Evolutionary conservation across 2,888 invertebrate genomes (phyloP), one percentile per base, ranked within the genome.

Genomic region (Trachelus troglodyta): DNA sequence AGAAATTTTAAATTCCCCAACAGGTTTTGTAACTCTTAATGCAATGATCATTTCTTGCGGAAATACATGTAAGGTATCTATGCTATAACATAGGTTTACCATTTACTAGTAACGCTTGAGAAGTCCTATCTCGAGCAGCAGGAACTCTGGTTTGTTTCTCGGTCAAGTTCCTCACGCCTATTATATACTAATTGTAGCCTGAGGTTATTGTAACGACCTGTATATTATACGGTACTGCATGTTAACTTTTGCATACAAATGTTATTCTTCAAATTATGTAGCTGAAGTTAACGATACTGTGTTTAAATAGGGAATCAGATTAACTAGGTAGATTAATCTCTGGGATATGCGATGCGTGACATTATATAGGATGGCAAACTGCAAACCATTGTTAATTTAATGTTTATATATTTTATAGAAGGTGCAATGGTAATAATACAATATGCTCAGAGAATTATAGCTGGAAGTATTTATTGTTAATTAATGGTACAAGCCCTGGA

Each of bases 401-500:
- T 69, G 34, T 15, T 75, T n/a, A 34, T 34, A 34, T 23, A n/a
- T 34, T 69, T 69, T 69, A n/a, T 56, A 56, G 34, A 23, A 4
- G 12, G 30, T 71, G 71, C 31, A 71, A 71, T 71, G 71, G 4
- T 33, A 31, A 30, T 33, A 71, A 71, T 30, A 71, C 30, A 30
- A 9, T 23, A 34, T 35, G 34, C 34, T 68, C 76, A 71, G 34
- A 76, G 23, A 75, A 9, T 75, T 75, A 56, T 78, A 73, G 33
- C 30, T 68, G 1, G 76, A 76, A 69, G 37, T 23, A 56, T 78
- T 68, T 37, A 15, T 73, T 87, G 56, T 37, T 83, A 9, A 85
- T 89, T 76, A 89, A 89, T 69, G 88, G 88, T 6, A 81, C 74
- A 74, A 87, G 87, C 81, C 88, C 89, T 3, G 89, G 89, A 23